Evolutionary conservation across 2,888 invertebrate genomes (phyloP), one percentile per base, ranked within the genome.

Genomic region (Bombyx huttoni): DNA sequence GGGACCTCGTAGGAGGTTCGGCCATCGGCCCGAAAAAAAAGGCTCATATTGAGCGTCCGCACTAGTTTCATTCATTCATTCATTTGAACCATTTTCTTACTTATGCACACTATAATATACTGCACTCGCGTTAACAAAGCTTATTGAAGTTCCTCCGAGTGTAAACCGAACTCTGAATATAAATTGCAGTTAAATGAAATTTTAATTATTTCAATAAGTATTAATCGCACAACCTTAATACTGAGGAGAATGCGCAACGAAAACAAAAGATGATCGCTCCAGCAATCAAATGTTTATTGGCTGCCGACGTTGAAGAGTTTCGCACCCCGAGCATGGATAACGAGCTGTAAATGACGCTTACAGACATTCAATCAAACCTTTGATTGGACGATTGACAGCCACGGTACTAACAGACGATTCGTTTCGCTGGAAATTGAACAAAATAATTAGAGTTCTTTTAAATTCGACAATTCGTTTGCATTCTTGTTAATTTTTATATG

Each of bases 341-440:
- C 82, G 79, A 80, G 72, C 72, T 61, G 66, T 77, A 72, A 83
- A 80, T 73, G 75, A 75, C 72, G 70, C 70, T 75, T 69, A 74
- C 74, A 65, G 68, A 72, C 75, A 70, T 81, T 81, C 78, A 79
- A 80, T 81, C 81, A 81, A 72, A 73, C 60, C 59, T 56, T 58
- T 73, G 76, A 81, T 76, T 73, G 73, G 68, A 69, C 65, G 64
- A 69, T 67, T 68, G 68, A 74, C 70, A 67, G 68, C 60, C 57
- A 51, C 40, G 40, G 67, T 67, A 63, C 61, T 68, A 59, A 60
- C 68, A 56, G 62, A 58, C 56, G 58, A 62, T 63, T 62, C 57
- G 58, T 56, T 52, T 58, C 50, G 24, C 10, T 48, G 54, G 34
- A 61, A 64, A 67, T 64, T 63, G 63, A 58, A 62, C 55, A 54